Conservation (phyloP, 2,113 vertebrate genomes). For the Ammodytes dubius region DNA sequence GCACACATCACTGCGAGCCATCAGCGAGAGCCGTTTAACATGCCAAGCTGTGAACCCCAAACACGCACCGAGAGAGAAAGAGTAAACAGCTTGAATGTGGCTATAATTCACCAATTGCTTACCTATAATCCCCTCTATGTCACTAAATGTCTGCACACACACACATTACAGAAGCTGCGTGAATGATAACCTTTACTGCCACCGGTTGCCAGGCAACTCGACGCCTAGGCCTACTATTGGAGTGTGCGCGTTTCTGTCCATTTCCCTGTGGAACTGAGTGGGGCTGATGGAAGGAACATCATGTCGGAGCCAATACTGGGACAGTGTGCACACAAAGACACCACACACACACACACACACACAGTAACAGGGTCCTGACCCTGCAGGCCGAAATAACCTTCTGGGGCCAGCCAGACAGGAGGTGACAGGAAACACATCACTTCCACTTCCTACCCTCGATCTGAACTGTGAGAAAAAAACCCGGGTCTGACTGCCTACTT, state of each 20-base stretch:
- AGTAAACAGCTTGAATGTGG: conserved; percentile 32
- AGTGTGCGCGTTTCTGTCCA: conserved; percentile 26
- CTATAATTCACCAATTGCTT: conserved; percentile 24
- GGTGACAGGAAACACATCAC: conserved; percentile 16
- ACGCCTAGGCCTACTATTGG: conserved; percentile 54
- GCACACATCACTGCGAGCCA: conserved; percentile 63
- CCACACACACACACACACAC: conserved; percentile 25
- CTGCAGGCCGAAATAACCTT: conserved; percentile 22
- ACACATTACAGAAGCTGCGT: conserved; percentile 62
- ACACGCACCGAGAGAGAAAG: not conserved
- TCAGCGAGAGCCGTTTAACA: conserved; percentile 53
- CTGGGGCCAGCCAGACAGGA: conserved; percentile 18
- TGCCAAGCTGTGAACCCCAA: conserved; percentile 35
- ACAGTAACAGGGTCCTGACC: conserved; percentile 24
- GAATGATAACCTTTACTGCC: conserved; percentile 66
- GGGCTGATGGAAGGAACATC: conserved; percentile 43
- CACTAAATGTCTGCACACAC: conserved; percentile 30
- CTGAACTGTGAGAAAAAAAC: conserved; percentile 14
- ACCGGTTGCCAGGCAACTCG: conserved; percentile 78
- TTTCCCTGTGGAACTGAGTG: conserved; percentile 63
- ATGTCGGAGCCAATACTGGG: conserved; percentile 42
- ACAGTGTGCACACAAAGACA: conserved; percentile 13
- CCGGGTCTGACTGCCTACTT: not conserved
- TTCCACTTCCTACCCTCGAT: conserved; percentile 26
- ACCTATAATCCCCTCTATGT: conserved; percentile 13